Evolutionary conservation across 2,888 invertebrate genomes (phyloP).

Genomic region (Tubulanus polymorphus): DNA sequence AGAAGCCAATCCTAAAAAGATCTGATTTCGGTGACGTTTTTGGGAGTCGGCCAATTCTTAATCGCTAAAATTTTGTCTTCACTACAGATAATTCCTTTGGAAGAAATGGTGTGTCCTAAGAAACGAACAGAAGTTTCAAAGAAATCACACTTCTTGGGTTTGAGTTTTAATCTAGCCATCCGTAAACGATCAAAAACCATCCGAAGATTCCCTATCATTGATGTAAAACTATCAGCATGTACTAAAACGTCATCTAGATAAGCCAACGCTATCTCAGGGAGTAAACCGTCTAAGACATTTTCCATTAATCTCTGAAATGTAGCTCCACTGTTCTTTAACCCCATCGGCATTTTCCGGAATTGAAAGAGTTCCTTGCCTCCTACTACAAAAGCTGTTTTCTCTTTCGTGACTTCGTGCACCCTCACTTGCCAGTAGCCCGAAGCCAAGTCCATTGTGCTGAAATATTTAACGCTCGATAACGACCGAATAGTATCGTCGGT

Average conservation of each 20-base stretch:
- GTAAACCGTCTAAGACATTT: background rate
- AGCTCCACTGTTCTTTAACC: background rate
- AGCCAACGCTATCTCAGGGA: background rate
- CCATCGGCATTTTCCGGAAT: background rate
- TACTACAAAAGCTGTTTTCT: slow-evolving; percentile 4
- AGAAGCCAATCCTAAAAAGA: background rate
- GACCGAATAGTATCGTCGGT: background rate
- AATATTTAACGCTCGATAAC: background rate
- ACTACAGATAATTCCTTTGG: background rate
- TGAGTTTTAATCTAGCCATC: background rate
- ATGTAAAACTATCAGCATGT: background rate
- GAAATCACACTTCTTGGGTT: background rate
- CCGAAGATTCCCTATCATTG: background rate
- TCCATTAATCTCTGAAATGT: background rate
- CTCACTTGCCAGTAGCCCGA: slow-evolving; percentile 16
- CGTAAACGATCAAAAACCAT: background rate
- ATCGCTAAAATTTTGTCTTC: background rate
- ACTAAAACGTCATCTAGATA: background rate
- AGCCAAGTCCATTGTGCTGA: slow-evolving; percentile 9
- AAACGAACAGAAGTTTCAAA: background rate
- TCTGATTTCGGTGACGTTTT: background rate
- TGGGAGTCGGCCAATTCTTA: background rate
- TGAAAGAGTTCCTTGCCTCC: background rate
- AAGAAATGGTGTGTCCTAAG: background rate
- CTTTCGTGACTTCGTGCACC: background rate